Evolutionary conservation across 2,888 invertebrate genomes (phyloP).

Genomic region (Drosophila conformis): DNA sequence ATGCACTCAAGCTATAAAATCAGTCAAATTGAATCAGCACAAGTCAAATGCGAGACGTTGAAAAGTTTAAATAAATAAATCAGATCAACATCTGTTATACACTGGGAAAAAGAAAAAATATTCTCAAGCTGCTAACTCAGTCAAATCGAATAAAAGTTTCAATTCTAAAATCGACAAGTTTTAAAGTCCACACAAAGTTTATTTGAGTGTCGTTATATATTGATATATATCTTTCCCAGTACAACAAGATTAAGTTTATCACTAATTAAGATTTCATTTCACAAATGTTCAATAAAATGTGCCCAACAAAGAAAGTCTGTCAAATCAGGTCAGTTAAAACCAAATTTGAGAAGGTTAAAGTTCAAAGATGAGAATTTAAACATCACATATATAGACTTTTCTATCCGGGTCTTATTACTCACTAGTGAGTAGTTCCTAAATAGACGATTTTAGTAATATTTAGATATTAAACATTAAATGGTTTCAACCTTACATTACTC

Average conservation of each 20-base stretch:
- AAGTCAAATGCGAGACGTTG: background rate
- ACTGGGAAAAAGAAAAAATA: background rate
- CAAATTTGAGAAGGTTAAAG: background rate
- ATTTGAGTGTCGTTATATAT: background rate
- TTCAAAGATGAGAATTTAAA: background rate
- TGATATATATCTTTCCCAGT: background rate
- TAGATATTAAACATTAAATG: background rate
- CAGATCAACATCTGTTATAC: background rate
- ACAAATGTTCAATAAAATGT: background rate
- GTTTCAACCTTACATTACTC: background rate
- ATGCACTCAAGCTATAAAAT: background rate
- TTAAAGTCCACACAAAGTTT: background rate
- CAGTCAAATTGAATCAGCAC: background rate
- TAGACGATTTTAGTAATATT: background rate
- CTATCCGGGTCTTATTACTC: too few relatives aligned
- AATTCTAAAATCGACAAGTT: background rate
- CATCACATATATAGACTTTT: background rate
- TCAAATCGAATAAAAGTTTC: background rate
- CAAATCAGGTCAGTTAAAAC: background rate
- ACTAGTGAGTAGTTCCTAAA: background rate
- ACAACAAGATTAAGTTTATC: too few relatives aligned
- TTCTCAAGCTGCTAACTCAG: background rate
- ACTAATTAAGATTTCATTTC: background rate
- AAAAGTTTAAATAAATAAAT: background rate
- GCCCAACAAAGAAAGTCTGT: background rate